phyloP scores from a whole-genome alignment of 2,888 invertebrate genomes.

The Spatulosminthurus flaviceps region DNA sequence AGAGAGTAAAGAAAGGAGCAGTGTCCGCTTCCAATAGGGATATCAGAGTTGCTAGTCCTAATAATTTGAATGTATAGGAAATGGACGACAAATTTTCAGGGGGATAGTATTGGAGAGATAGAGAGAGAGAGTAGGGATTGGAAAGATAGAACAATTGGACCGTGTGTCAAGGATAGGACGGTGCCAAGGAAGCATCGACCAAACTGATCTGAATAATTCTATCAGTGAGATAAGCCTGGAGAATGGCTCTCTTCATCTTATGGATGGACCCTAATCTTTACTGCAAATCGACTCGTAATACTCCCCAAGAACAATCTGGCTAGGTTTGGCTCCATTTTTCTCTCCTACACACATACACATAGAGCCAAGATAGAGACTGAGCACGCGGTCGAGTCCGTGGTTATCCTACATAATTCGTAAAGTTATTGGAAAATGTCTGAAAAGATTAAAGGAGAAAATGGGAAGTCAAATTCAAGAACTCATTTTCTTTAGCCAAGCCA shows the following conservation, averaged over 20 bases:
- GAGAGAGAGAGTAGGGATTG: conserved; percentile 21
- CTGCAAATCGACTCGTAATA: conserved; percentile 64
- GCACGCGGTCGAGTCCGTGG: conserved; percentile 58
- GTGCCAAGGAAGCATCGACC: conserved; percentile 43
- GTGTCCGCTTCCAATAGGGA: background rate
- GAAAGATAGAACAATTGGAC: conserved; percentile 33
- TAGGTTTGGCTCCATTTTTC: conserved; percentile 39
- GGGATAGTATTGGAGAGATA: conserved; percentile 25
- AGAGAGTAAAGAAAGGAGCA: background rate
- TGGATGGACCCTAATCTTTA: conserved; percentile 64
- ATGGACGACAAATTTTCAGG: conserved; percentile 40
- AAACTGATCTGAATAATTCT: conserved; percentile 64
- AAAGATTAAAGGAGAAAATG: conserved; percentile 64
- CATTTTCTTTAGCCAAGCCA: conserved; percentile 58
- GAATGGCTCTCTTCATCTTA: conserved; percentile 64
- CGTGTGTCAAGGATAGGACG: conserved; percentile 25
- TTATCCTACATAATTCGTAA: conserved; percentile 64
- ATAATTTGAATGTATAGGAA: conserved; percentile 54
- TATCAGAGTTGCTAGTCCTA: conserved; percentile 40
- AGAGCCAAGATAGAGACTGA: conserved; percentile 40
- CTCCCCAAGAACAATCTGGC: conserved; percentile 62
- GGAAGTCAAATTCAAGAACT: conserved; percentile 64
- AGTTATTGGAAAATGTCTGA: conserved; percentile 64
- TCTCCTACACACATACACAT: conserved; percentile 23
- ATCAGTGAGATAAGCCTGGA: conserved; percentile 63